Evolutionary conservation across 1,140 invertebrate genomes (phyloP).

Genomic region (Scaptomyza montana): DNA sequence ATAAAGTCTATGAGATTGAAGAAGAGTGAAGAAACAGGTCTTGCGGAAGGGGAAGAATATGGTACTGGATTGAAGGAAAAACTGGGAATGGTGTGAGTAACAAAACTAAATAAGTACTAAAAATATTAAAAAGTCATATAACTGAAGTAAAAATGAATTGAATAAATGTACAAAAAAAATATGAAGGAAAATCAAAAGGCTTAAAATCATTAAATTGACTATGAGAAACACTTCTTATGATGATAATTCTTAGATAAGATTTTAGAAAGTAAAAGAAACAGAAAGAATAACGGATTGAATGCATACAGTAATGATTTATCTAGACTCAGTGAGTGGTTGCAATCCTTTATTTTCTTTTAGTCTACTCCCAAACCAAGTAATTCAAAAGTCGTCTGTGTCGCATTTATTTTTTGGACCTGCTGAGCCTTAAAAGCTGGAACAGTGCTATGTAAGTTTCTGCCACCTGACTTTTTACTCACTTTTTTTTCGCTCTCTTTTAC

Average conservation of each 20-base stretch:
- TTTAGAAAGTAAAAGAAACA: too few relatives aligned
- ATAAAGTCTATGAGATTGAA: slow-evolving; percentile 24
- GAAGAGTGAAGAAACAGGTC: not conserved
- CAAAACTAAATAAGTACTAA: too few relatives aligned
- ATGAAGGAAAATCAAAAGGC: too few relatives aligned
- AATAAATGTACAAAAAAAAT: too few relatives aligned
- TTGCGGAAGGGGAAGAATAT: not conserved
- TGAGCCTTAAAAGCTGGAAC: slow-evolving; percentile 5
- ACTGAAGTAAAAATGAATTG: too few relatives aligned
- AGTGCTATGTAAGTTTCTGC: not conserved
- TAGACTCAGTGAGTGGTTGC: not conserved
- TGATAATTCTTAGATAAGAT: too few relatives aligned
- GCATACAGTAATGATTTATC: not conserved
- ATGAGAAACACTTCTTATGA: too few relatives aligned
- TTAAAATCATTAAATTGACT: too few relatives aligned
- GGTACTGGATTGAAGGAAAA: too few relatives aligned
- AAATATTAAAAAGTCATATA: too few relatives aligned
- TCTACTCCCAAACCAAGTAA: not conserved
- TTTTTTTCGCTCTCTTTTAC: not conserved
- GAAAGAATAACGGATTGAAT: too few relatives aligned
- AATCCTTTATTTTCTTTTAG: not conserved
- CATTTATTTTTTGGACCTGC: slow-evolving; percentile 1
- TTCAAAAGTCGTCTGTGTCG: not conserved
- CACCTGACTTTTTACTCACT: not conserved
- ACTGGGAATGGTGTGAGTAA: too few relatives aligned